Evolutionary conservation across 2,888 invertebrate species (phyloP).

Genomic region (Gnatocerus cornutus): DNA sequence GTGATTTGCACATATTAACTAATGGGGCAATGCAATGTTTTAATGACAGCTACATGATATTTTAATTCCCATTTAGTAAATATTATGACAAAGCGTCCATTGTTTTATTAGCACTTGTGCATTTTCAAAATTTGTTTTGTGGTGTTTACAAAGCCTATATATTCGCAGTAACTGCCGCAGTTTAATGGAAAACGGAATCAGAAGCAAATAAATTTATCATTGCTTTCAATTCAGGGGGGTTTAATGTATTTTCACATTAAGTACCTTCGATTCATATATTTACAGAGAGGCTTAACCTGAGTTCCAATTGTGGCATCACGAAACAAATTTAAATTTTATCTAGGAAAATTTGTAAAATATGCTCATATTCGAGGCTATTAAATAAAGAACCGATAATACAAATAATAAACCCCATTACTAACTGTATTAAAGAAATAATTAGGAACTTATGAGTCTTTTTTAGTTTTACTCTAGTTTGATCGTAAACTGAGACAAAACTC

Average conservation of each 20-base stretch:
- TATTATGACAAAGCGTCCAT: conserved; percentile 7
- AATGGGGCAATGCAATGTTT: not conserved
- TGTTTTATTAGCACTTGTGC: conserved; percentile 14
- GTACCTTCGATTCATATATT: no score
- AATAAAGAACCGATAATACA: no score
- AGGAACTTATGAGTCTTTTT: no score
- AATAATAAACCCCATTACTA: no score
- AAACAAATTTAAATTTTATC: no score
- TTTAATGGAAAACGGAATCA: conserved; percentile 14
- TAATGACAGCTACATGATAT: conserved; percentile 6
- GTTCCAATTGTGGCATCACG: no score
- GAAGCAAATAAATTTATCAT: conserved; percentile 7
- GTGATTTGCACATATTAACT: not conserved
- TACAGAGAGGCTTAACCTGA: no score
- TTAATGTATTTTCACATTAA: not conserved
- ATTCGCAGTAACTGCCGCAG: conserved; percentile 10
- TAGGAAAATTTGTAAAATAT: no score
- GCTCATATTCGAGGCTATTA: no score
- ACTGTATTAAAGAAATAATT: no score
- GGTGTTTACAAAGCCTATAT: conserved; percentile 10
- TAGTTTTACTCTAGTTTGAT: no score
- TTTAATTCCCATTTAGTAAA: conserved; percentile 6
- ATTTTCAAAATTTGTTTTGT: conserved; percentile 9
- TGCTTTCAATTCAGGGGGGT: not conserved
- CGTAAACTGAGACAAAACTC: no score